A percentile compares a stretch with the other conserved stretches of the same genome.
Conservation (phyloP, 2,797 vertebrate species). For the Anguilla pacifica region DNA sequence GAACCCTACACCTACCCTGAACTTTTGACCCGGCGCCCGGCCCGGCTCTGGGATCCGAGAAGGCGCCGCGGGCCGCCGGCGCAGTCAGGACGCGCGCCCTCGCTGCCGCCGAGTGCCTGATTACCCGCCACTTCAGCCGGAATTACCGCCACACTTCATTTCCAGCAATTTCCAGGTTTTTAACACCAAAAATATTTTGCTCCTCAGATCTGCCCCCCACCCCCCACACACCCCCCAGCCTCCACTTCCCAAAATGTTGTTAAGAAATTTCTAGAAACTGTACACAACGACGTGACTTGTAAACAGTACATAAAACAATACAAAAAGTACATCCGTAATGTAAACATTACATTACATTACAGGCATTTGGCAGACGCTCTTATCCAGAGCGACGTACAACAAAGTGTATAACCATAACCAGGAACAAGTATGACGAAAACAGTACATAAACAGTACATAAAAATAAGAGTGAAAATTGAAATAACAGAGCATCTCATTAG, state of each 20-base stretch:
- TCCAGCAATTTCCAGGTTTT: slow-evolving; percentile 33
- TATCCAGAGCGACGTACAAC: too few species aligned
- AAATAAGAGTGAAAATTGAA: slow-evolving; percentile 15
- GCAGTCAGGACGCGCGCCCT: slow-evolving; percentile 41
- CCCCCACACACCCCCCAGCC: neutral
- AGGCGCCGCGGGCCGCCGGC: slow-evolving; percentile 25
- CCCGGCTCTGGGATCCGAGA: slow-evolving; percentile 34
- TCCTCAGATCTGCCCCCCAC: slow-evolving; percentile 38
- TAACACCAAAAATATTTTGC: slow-evolving; percentile 39
- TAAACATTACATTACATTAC: too few species aligned
- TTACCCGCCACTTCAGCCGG: slow-evolving; percentile 30
- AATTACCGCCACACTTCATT: slow-evolving; percentile 38
- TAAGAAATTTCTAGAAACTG: neutral
- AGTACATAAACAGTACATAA: too few species aligned
- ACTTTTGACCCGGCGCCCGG: slow-evolving; percentile 38
- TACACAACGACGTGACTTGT: neutral
- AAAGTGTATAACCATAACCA: too few species aligned
- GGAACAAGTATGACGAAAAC: too few species aligned
- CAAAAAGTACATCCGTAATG: neutral
- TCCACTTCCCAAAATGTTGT: slow-evolving; percentile 21
- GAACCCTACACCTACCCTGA: slow-evolving; percentile 41
- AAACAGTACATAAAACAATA: neutral
- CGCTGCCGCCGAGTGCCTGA: slow-evolving; percentile 28
- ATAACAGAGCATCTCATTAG: slow-evolving; percentile 20
- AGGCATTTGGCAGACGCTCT: too few species aligned